Conservation (phyloP, 2,113 vertebrate species). For the Engystomops pustulosus region DNA sequence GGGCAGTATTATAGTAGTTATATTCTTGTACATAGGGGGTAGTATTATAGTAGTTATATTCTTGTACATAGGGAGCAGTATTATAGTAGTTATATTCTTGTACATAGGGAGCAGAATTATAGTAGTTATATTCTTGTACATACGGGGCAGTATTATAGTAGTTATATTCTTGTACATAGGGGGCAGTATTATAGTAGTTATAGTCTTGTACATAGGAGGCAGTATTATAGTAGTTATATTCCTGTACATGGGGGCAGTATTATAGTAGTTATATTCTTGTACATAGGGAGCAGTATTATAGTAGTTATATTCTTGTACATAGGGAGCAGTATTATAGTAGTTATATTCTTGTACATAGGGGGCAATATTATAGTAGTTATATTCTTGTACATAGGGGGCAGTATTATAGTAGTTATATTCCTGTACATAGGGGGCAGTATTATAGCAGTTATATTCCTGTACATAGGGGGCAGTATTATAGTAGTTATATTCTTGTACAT, state of each 20-base stretch:
- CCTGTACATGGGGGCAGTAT: too few species aligned
- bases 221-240: too few species aligned
- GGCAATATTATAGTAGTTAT: neutral
- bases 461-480: neutral
- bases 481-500: neutral
- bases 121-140: neutral
- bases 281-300: too few species aligned
- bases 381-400: neutral
- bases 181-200: too few species aligned
- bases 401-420: neutral
- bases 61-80: neutral
- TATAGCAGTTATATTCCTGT: neutral
- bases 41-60: too few species aligned
- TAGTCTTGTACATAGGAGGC: too few species aligned
- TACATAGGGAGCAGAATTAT: neutral
- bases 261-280: too few species aligned
- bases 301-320: too few species aligned
- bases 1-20: neutral
- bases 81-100: slow-evolving; percentile 1
- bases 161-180: too few species aligned
- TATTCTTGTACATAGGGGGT: too few species aligned
- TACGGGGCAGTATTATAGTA: neutral
- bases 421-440: neutral
- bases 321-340: neutral
- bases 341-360: neutral